Evolutionary conservation across 2,113 vertebrate genomes (phyloP), one percentile per base, ranked within the genome.

Genomic region (Rhadina sibilatrix): DNA sequence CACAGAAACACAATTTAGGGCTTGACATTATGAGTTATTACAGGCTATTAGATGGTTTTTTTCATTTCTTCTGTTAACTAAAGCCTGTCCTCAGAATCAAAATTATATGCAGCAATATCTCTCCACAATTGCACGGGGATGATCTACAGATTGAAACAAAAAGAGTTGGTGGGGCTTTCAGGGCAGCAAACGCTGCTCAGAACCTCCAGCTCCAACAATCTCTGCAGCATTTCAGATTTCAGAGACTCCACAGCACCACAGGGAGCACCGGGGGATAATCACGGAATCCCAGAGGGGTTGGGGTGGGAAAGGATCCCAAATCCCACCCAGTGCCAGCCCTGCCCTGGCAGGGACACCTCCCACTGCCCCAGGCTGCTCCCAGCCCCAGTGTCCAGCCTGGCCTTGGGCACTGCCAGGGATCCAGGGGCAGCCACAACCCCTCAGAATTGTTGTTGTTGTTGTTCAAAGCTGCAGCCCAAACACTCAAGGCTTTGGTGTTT

Each of bases 21-120:
- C 7, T 18, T 91, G 93, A 74, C 83, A 83, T 57, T 6, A 22
- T 92, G 93, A 94, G 91, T 91, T 95, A 94, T 91, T 89, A 70
- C 83, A 74, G 69, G 31, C 68, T 52, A 50, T 92, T 83, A 90
- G n/a, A 27, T 18, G 11, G n/a, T 11, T 6, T 3, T 10, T 59
- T 37, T 22, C 37, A 23, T 68, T 65, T 42, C 27, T 83, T 87
- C 74, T 60, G 35, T 77, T 63, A 80, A 69, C 68, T 44, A 53
- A 60, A 22, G 20, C 35, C 40, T 53, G n/a, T 30, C 46, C 83
- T 69, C 50, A 28, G 47, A 50, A 66, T 38, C 30, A 60, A 33
- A 74, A 14, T 49, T 5, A 11, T 2, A 0, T 6, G 27, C 64
- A 80, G 75, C 30, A 63, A 38, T 30, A 63, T 54, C 75, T 44